Percentiles rank a stretch among this genome's conserved stretches.
These are phyloP conservation scores for Chaetops frenatus DNA, from an alignment of 2,113 vertebrate genomes.

Conservation along the genomic window DNA sequence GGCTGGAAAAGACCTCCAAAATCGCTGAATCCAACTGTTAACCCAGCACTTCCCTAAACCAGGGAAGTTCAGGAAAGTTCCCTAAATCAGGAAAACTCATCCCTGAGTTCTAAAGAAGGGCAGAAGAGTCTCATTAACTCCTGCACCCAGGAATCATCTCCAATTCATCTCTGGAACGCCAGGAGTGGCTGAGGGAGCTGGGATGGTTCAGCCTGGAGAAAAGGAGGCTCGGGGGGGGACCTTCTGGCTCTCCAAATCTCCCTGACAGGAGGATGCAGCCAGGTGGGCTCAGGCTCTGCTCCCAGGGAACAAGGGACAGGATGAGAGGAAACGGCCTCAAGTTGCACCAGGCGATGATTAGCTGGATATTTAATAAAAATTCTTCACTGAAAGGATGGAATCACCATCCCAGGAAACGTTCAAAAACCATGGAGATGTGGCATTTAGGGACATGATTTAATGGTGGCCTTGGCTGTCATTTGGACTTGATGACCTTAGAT, in stretches of 20 bases:
- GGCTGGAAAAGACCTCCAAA: background rate
- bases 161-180: background rate
- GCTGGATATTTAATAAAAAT: background rate
- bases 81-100: no score
- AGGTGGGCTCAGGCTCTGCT: accelerated
- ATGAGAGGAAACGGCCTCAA: background rate
- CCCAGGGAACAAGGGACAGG: background rate
- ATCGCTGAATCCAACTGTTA: background rate
- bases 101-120: background rate
- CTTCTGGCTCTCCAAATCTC: background rate
- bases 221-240: background rate
- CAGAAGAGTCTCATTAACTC: background rate
- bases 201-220: background rate
- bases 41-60: background rate
- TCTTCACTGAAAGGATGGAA: background rate
- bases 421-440: background rate
- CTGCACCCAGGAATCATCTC: accelerated
- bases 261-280: background rate
- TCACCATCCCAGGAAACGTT: background rate
- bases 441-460: background rate
- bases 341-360: background rate
- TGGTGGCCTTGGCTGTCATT: no score
- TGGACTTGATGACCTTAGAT: background rate
- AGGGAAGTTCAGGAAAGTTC: no score
- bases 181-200: background rate